phyloP scores from a whole-genome alignment of 2,888 invertebrate genomes.

The Eupeodes luniger region DNA sequence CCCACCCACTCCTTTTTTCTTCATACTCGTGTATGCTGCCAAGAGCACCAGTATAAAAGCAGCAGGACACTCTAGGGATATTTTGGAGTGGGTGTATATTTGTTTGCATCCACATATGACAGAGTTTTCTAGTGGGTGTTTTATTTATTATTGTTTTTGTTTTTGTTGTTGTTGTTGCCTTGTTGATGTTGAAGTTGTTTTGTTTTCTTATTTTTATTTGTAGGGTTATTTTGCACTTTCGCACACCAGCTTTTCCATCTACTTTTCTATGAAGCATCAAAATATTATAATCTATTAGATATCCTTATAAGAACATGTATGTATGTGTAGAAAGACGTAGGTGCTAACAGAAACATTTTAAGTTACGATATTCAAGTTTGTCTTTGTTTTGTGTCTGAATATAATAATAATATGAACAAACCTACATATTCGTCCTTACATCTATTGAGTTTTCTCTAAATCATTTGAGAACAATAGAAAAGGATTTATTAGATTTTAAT shows the following conservation, averaged over 20 bases:
- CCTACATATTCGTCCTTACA: not conserved
- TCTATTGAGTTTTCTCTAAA: not conserved
- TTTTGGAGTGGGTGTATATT: not conserved
- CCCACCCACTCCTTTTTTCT: not conserved
- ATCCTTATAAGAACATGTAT: too few relatives aligned
- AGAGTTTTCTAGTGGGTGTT: conserved; percentile 29
- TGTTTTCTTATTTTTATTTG: not conserved
- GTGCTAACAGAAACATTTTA: not conserved
- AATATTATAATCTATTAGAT: not conserved
- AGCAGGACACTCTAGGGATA: not conserved
- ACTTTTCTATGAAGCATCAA: conserved; percentile 1
- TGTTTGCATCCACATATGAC: conserved; percentile 13
- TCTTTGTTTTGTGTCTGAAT: too few relatives aligned
- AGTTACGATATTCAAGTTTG: not conserved
- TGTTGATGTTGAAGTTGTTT: not conserved
- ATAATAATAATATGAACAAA: not conserved
- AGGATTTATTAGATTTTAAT: conserved; percentile 64
- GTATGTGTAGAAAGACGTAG: too few relatives aligned
- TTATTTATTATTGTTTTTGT: conserved; percentile 27
- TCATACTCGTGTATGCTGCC: too few relatives aligned
- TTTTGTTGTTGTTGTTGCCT: not conserved
- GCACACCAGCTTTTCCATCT: not conserved
- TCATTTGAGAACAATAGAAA: conserved; percentile 25
- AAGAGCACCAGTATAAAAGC: not conserved
- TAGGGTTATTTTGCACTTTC: conserved; percentile 18